Conservation (phyloP, 2,797 vertebrate species). For the Coendou prehensilis region DNA sequence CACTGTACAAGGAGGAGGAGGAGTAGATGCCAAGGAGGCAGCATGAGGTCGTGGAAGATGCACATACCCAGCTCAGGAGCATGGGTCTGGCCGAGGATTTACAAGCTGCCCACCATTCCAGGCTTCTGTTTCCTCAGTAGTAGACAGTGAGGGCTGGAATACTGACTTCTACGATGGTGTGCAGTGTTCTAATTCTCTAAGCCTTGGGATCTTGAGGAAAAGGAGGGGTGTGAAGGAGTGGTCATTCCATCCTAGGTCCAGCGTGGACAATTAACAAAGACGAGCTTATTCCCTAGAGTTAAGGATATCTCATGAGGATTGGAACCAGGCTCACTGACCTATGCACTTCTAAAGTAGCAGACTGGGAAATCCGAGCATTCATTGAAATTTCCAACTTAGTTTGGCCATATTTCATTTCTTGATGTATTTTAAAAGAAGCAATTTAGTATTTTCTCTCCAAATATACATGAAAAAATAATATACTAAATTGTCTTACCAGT, state of each 20-base stretch:
- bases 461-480: constrained; percentile 6
- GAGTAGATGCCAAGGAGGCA: background rate
- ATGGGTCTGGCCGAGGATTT: background rate
- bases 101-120: background rate
- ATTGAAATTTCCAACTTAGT: background rate
- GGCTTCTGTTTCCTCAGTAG: background rate
- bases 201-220: background rate
- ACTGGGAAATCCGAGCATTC: background rate
- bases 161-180: background rate
- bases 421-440: background rate
- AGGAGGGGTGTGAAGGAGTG: background rate
- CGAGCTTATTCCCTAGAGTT: background rate
- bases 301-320: rapidly evolving
- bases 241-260: background rate
- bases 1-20: too few relatives aligned
- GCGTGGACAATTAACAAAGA: background rate
- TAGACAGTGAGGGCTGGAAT: background rate
- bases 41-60: background rate
- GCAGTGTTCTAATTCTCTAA: background rate
- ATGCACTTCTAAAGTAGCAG: background rate
- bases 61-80: background rate
- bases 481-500: background rate
- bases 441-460: background rate
- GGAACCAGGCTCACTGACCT: background rate
- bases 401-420: background rate